phyloP scores from a whole-genome alignment of 2,797 vertebrate species.

The Acipenser transmontanus region DNA sequence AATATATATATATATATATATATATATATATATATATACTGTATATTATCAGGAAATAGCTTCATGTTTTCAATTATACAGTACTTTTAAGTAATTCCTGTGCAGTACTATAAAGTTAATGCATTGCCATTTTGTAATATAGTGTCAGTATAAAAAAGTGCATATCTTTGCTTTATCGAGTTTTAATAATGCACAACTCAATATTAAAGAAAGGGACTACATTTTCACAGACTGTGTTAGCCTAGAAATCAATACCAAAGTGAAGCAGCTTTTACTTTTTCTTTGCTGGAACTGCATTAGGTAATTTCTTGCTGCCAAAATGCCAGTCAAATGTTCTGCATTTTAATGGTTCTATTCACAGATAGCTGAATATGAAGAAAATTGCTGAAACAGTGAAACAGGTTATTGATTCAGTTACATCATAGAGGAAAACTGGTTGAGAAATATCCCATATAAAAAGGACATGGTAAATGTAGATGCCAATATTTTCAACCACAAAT shows the following conservation, averaged over 20 bases:
- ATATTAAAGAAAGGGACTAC: not conserved
- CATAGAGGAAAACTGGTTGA: not conserved
- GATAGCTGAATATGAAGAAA: not conserved
- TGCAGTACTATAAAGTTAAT: too few species aligned
- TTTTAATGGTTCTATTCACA: not conserved
- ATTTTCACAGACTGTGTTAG: not conserved
- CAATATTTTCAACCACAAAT: too few species aligned
- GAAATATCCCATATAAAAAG: not conserved
- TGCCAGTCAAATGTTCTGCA: not conserved
- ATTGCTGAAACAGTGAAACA: not conserved
- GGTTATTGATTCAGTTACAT: not conserved
- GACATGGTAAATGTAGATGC: too few species aligned
- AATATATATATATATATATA: too few species aligned
- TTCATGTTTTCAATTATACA: too few species aligned
- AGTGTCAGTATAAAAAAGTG: too few species aligned
- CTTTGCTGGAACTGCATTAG: not conserved
- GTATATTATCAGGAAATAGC: too few species aligned
- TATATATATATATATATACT: too few species aligned
- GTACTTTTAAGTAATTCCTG: too few species aligned
- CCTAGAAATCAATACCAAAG: not conserved
- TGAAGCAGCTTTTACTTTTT: not conserved
- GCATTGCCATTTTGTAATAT: too few species aligned
- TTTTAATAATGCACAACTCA: not conserved
- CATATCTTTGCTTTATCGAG: too few species aligned
- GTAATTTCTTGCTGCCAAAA: not conserved